Evolutionary conservation across 1,140 invertebrate species (phyloP).

Genomic region (Tribolium castaneum): DNA sequence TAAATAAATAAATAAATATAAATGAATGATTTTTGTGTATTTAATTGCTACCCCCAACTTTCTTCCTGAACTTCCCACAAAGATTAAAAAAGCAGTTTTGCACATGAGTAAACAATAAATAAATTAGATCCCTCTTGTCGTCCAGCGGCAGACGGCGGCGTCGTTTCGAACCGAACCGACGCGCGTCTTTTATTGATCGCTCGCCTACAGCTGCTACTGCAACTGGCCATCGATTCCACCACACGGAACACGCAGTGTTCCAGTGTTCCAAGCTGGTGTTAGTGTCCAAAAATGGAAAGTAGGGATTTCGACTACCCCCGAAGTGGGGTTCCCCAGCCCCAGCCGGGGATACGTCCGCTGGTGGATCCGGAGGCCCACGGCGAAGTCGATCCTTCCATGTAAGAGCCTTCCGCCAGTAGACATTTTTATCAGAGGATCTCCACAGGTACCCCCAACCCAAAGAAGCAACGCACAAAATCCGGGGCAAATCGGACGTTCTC

Average conservation of each 20-base stretch:
- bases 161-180: conserved; percentile 2
- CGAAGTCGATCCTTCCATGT: conserved; percentile 79
- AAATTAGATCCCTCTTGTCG: too few relatives aligned
- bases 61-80: too few relatives aligned
- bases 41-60: too few relatives aligned
- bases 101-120: too few relatives aligned
- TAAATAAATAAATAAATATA: too few relatives aligned
- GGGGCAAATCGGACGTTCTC: conserved; percentile 84
- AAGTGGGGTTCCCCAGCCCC: conserved; percentile 55
- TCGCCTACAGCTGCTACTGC: conserved; percentile 38
- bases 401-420: conserved; percentile 53
- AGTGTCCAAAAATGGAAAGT: conserved; percentile 45
- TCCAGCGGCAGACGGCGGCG: background rate
- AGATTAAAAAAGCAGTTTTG: too few relatives aligned
- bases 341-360: conserved; percentile 68
- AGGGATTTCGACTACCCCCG: conserved; percentile 55
- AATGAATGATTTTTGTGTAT: too few relatives aligned
- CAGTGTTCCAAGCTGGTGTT: conserved; percentile 6
- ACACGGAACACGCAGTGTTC: conserved; percentile 26
- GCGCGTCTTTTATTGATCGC: conserved; percentile 23
- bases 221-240: conserved; percentile 34
- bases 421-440: background rate
- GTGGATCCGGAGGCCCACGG: conserved; percentile 80
- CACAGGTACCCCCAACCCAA: conserved; percentile 81
- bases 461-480: conserved; percentile 89